Percentiles rank a stretch among this genome's conserved stretches.
Conservation (phyloP, 2,113 vertebrate species). For the Platysternon megacephalum region DNA sequence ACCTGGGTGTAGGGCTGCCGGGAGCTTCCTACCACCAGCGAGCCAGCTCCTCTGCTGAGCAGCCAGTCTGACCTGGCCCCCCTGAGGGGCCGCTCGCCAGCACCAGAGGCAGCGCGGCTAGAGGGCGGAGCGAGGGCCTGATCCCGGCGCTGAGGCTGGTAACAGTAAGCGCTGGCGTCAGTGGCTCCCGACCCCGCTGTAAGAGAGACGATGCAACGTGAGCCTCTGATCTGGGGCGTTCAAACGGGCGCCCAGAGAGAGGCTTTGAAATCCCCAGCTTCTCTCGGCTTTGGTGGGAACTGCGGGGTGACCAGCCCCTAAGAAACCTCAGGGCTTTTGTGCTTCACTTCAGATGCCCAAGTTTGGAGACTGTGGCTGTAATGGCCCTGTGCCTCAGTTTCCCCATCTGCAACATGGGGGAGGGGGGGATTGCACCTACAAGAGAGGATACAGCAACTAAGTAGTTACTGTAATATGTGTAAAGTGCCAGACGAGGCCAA, state of each 20-base stretch:
- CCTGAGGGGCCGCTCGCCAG: neutral
- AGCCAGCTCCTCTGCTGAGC: neutral
- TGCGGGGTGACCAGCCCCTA: neutral
- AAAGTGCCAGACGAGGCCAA: neutral
- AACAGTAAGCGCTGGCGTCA: neutral
- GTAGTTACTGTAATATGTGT: neutral
- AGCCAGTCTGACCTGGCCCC: neutral
- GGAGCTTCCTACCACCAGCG: neutral
- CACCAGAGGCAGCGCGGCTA: neutral
- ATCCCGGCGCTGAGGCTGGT: neutral
- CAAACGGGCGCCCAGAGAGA: neutral
- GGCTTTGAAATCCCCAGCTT: neutral
- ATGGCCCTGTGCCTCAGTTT: neutral
- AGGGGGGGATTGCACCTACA: neutral
- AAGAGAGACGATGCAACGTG: neutral
- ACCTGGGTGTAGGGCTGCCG: neutral
- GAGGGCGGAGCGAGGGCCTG: neutral
- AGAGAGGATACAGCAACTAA: neutral
- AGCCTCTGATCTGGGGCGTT: neutral
- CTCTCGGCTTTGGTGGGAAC: accelerated
- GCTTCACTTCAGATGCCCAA: neutral
- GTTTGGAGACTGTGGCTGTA: neutral
- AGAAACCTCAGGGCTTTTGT: neutral
- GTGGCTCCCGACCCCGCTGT: neutral
- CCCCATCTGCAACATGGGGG: neutral